Evolutionary conservation across 2,797 vertebrate species (phyloP).

Genomic region (Hippopotamyrus pictus): DNA sequence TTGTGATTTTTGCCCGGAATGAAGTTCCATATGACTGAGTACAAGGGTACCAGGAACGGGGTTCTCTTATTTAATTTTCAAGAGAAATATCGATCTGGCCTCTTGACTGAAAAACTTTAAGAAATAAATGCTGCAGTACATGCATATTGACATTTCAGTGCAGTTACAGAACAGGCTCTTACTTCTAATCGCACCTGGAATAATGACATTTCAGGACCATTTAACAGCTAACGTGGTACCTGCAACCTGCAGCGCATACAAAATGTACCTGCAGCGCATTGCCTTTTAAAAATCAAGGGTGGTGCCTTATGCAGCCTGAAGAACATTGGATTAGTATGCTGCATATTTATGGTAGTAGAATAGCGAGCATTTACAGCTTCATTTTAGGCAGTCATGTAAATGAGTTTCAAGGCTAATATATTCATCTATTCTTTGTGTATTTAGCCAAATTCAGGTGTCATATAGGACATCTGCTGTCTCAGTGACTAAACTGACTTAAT

Average conservation of each 20-base stretch:
- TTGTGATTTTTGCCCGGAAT: neutral
- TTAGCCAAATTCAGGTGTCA: neutral
- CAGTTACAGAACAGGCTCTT: slow-evolving; percentile 4
- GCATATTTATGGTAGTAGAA: neutral
- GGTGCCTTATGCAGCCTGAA: neutral
- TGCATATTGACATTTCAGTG: neutral
- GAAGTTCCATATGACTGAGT: slow-evolving; percentile 3
- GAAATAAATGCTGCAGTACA: neutral
- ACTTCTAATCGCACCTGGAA: neutral
- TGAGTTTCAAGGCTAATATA: neutral
- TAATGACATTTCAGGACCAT: slow-evolving; percentile 18
- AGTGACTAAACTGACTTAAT: neutral
- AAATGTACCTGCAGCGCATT: neutral
- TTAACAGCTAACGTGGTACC: slow-evolving; percentile 10
- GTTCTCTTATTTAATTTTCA: slow-evolving; percentile 11
- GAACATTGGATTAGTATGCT: neutral
- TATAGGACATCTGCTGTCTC: neutral
- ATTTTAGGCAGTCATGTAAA: neutral
- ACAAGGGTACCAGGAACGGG: neutral
- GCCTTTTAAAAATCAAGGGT: neutral
- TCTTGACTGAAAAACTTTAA: neutral
- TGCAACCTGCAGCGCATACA: neutral
- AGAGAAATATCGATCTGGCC: slow-evolving; percentile 1
- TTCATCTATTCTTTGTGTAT: neutral
- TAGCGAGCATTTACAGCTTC: neutral